Conservation (phyloP, 92 coral and sea anemone genomes). For the Actinostola sp. region DNA sequence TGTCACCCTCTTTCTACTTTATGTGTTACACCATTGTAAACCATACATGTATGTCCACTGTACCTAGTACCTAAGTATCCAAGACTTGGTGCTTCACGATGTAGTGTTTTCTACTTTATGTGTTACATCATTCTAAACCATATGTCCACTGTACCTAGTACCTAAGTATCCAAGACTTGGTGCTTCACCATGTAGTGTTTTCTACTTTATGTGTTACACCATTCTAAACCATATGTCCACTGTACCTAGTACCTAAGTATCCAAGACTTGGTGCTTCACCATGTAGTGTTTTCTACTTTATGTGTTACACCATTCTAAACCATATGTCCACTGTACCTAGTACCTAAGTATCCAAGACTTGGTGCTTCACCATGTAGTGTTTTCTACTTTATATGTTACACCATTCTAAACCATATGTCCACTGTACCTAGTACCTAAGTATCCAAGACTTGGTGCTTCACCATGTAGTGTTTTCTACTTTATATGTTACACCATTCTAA, state of each 20-base stretch:
- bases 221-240: neutral
- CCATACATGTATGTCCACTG: neutral
- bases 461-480: slow-evolving; percentile 61
- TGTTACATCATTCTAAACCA: neutral
- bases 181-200: slow-evolving; percentile 69
- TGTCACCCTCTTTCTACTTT: neutral
- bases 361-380: slow-evolving; percentile 65
- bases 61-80: slow-evolving; percentile 55
- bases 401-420: neutral
- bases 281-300: slow-evolving; percentile 58
- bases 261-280: slow-evolving; percentile 68
- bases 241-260: slow-evolving; percentile 41
- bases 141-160: slow-evolving; percentile 26
- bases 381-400: slow-evolving; percentile 25
- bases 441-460: slow-evolving; percentile 72
- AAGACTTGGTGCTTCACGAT: slow-evolving; percentile 63
- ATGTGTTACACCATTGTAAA: neutral
- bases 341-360: slow-evolving; percentile 62
- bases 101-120: slow-evolving; percentile 55
- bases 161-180: slow-evolving; percentile 61
- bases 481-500: neutral
- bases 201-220: slow-evolving; percentile 12
- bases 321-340: slow-evolving; percentile 18
- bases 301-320: neutral
- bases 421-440: slow-evolving; percentile 29